Conservation (phyloP, 1,140 invertebrate genomes). For the Parapsyche elsis region DNA sequence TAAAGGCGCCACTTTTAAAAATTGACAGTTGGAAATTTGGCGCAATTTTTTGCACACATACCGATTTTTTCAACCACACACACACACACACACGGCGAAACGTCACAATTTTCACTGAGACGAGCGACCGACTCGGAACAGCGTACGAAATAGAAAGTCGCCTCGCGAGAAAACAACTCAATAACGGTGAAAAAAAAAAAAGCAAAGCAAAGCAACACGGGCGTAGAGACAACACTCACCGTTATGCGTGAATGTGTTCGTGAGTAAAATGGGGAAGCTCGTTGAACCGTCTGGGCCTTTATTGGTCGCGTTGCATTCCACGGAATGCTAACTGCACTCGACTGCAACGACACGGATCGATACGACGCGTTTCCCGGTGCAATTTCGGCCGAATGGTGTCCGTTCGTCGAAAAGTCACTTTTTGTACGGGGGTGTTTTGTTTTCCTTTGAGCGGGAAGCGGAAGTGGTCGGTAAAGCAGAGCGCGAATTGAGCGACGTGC, state of each 20-base stretch:
- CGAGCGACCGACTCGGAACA: too few species aligned
- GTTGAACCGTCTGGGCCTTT: slow-evolving; percentile 6
- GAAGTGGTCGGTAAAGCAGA: neutral
- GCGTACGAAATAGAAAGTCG: slow-evolving; percentile 41
- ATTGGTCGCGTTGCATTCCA: slow-evolving; percentile 24
- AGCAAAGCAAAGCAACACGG: neutral
- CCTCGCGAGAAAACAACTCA: neutral
- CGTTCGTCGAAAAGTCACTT: neutral
- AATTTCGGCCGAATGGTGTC: neutral
- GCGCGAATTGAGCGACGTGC: too few species aligned
- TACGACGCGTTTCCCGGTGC: neutral
- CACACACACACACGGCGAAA: too few species aligned
- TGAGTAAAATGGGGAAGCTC: slow-evolving; percentile 3
- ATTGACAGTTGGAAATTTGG: too few species aligned
- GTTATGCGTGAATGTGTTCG: neutral
- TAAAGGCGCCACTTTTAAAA: too few species aligned
- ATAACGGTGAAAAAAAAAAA: slow-evolving; percentile 17
- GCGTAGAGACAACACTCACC: neutral
- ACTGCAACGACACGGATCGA: too few species aligned
- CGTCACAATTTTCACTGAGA: too few species aligned
- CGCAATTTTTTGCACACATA: too few species aligned
- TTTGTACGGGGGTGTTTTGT: neutral
- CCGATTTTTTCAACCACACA: too few species aligned
- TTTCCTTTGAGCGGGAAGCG: neutral
- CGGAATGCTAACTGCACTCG: neutral